Conservation (phyloP, 2,113 vertebrate species). For the Corythaixoides concolor region DNA sequence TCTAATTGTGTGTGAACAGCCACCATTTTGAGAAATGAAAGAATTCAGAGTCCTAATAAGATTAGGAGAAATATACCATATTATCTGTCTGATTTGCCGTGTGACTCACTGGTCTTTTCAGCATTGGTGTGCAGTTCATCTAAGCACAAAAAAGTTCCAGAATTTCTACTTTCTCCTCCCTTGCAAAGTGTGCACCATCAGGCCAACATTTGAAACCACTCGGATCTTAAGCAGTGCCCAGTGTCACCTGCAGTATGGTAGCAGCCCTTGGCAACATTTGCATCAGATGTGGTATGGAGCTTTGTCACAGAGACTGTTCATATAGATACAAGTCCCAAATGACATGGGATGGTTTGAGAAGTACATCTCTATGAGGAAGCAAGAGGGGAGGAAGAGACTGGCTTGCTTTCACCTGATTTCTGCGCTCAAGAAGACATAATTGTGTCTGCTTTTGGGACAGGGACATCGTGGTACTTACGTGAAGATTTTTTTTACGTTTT, state of each 20-base stretch:
- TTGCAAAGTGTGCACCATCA: neutral
- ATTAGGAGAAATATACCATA: neutral
- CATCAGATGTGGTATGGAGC: too few species aligned
- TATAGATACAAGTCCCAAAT: neutral
- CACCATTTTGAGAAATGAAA: neutral
- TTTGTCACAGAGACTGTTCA: neutral
- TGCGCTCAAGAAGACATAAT: neutral
- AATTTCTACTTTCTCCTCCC: neutral
- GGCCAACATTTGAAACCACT: neutral
- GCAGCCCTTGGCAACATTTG: accelerated
- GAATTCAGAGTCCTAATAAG: neutral
- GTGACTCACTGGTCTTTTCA: neutral
- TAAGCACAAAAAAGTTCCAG: neutral
- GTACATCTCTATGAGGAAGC: accelerated
- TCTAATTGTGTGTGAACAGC: neutral
- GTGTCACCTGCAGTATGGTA: neutral
- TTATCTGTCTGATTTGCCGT: neutral
- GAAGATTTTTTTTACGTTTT: neutral
- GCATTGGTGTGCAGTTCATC: neutral
- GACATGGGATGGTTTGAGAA: neutral
- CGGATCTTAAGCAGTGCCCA: neutral
- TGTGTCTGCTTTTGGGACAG: neutral
- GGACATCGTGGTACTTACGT: accelerated
- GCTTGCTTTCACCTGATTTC: accelerated
- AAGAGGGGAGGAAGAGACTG: neutral